Conservation (phyloP, 2,888 invertebrate genomes). For the Melieria omissa region DNA sequence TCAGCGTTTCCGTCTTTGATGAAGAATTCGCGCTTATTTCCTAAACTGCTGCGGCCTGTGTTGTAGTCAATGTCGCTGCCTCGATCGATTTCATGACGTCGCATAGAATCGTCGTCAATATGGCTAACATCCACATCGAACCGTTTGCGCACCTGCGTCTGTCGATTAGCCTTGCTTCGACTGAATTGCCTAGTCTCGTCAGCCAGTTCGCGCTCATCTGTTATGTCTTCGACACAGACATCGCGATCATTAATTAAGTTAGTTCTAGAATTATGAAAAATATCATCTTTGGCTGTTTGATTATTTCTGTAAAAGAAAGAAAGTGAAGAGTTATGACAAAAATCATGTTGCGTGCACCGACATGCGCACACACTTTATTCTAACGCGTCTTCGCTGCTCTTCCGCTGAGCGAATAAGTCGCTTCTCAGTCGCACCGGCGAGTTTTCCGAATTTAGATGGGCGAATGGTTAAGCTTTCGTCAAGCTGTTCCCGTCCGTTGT, state of each 20-base stretch:
- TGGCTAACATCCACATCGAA: conserved; percentile 62
- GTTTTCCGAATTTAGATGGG: conserved; percentile 41
- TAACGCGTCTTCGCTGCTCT: conserved; percentile 62
- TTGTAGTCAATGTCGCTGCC: conserved; percentile 75
- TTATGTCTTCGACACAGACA: conserved; percentile 63
- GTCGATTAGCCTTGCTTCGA: conserved; percentile 58
- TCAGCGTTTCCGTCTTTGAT: conserved; percentile 88
- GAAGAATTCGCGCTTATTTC: conserved; percentile 75
- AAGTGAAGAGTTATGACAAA: too few species aligned
- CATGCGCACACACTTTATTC: conserved; percentile 57
- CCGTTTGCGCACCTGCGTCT: conserved; percentile 36
- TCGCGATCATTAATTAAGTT: conserved; percentile 66
- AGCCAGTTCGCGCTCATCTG: conserved; percentile 54
- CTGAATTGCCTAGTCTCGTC: conserved; percentile 47
- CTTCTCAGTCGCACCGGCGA: conserved; percentile 48
- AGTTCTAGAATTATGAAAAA: conserved; percentile 66
- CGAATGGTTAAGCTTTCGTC: conserved; percentile 65
- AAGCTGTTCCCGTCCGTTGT: conserved; percentile 71
- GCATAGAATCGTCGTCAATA: conserved; percentile 78
- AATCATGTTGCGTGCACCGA: too few species aligned
- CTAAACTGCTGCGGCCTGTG: conserved; percentile 56
- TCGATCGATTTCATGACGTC: conserved; percentile 81
- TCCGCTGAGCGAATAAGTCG: conserved; percentile 61
- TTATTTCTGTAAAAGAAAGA: conserved; percentile 54
- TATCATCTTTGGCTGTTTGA: conserved; percentile 64